Conservation (phyloP, 2,113 vertebrate species). For the Sander vitreus region DNA sequence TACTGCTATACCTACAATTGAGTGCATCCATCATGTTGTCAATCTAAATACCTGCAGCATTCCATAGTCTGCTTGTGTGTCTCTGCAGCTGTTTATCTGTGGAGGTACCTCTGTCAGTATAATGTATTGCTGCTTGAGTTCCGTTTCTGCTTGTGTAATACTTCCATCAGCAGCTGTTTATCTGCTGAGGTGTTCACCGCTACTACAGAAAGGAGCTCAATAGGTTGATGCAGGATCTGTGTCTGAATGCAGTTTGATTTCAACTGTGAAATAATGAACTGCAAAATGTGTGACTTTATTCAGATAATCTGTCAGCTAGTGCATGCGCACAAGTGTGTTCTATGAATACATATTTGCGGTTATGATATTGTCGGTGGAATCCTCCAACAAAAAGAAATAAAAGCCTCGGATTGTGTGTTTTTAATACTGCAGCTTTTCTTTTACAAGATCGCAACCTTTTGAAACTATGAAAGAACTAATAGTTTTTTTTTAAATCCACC, state of each 20-base stretch:
- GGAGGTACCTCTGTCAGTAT: background rate
- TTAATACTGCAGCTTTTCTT: background rate
- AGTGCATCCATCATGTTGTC: conserved; percentile 15
- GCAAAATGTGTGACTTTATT: conserved; percentile 30
- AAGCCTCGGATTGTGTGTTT: background rate
- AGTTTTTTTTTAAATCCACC: background rate
- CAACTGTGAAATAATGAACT: conserved; percentile 37
- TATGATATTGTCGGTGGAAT: conserved; percentile 18
- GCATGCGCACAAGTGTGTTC: conserved; percentile 13
- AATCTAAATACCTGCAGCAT: conserved; percentile 21
- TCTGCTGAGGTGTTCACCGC: conserved; percentile 34
- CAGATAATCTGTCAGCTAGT: conserved; percentile 15
- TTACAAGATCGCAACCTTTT: background rate
- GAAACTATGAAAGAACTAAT: background rate
- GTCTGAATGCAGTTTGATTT: conserved; percentile 17
- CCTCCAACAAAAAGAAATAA: conserved; percentile 29
- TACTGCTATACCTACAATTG: background rate
- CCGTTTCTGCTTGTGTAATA: conserved; percentile 20
- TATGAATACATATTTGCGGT: conserved; percentile 30
- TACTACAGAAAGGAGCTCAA: conserved; percentile 18
- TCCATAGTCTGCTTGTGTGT: background rate
- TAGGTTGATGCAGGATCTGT: conserved; percentile 13
- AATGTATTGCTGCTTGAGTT: conserved; percentile 4
- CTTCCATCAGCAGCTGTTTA: conserved; percentile 41
- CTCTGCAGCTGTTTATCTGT: conserved; percentile 25